Conservation (phyloP, 2,797 vertebrate genomes). For the Alectoris magna region DNA sequence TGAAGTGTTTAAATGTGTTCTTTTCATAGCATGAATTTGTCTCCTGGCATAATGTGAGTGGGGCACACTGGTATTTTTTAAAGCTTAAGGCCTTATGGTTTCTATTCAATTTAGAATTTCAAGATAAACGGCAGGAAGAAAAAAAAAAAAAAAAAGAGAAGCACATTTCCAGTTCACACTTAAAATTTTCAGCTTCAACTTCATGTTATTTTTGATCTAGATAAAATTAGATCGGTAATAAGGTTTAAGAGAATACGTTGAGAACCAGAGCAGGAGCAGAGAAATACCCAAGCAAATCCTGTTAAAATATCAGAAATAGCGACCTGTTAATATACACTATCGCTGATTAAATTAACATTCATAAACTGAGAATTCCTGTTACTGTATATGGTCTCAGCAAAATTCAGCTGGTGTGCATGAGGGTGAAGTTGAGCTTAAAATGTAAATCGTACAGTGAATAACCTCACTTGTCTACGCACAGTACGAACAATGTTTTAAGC, state of each 20-base stretch:
- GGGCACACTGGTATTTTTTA: neutral
- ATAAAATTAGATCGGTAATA: neutral
- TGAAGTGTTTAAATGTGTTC: neutral
- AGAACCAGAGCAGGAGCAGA: neutral
- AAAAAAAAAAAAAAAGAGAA: neutral
- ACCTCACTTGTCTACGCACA: neutral
- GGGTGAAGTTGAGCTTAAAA: neutral
- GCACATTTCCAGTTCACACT: neutral
- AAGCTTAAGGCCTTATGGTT: neutral
- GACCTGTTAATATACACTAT: neutral
- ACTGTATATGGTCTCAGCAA: neutral
- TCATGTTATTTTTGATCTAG: neutral
- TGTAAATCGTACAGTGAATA: neutral
- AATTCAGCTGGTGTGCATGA: neutral
- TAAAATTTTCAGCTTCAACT: neutral
- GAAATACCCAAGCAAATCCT: neutral
- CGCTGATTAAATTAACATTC: neutral
- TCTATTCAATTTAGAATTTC: neutral
- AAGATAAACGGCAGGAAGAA: neutral
- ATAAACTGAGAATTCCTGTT: neutral
- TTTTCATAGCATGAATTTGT: neutral
- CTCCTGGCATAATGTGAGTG: neutral
- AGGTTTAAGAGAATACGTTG: neutral
- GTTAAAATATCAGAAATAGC: neutral
- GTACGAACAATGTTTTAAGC: fast-evolving